Percentiles rank a stretch among this genome's conserved stretches.
Evolutionary conservation across 2,113 vertebrate species (phyloP).

Genomic region (Illadopsis cleaveri): DNA sequence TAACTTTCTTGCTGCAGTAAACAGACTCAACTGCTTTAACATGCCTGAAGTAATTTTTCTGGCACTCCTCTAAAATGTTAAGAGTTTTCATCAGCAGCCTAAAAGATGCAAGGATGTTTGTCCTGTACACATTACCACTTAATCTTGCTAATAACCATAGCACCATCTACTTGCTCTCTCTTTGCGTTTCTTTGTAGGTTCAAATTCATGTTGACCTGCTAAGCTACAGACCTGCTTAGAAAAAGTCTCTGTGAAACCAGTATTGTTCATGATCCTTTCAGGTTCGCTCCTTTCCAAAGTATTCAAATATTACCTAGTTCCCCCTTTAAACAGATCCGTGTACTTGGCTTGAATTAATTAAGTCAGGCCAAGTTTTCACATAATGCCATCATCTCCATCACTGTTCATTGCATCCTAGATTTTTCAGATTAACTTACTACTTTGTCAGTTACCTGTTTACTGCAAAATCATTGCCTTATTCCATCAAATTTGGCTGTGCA

Average conservation of each 20-base stretch:
- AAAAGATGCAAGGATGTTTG: background rate
- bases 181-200: background rate
- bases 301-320: background rate
- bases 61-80: background rate
- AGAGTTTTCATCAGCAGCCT: background rate
- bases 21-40: background rate
- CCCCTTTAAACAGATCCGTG: background rate
- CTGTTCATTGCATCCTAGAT: background rate
- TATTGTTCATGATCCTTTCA: background rate
- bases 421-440: background rate
- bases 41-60: background rate
- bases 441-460: background rate
- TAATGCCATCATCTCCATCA: accelerated
- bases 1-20: background rate
- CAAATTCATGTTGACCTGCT: background rate
- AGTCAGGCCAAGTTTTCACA: background rate
- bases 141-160: background rate
- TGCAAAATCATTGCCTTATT: background rate
- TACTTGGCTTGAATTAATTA: background rate
- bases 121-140: background rate
- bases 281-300: background rate
- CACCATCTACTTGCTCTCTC: background rate
- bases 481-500: background rate
- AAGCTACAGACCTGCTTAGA: background rate
- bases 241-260: background rate